Evolutionary conservation across 2,888 invertebrate species (phyloP).

Genomic region (Pteria penguin): DNA sequence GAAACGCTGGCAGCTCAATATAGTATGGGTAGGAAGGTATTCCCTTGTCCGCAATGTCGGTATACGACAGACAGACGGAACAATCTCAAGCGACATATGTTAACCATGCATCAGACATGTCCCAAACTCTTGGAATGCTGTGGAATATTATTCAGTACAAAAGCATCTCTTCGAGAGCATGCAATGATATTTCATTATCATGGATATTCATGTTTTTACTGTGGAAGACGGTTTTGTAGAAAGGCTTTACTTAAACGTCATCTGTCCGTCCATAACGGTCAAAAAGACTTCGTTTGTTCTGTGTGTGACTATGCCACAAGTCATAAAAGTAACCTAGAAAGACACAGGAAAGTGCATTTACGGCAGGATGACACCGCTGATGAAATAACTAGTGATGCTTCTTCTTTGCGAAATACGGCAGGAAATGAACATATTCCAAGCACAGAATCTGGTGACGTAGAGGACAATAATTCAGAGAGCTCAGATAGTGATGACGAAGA

Average conservation of each 20-base stretch:
- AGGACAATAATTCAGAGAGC: constrained; percentile 41
- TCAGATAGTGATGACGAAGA: constrained; percentile 59
- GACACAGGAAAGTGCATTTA: constrained; percentile 79
- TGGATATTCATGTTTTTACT: constrained; percentile 80
- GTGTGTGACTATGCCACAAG: constrained; percentile 81
- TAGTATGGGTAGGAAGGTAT: constrained; percentile 66
- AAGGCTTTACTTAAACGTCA: constrained; percentile 81
- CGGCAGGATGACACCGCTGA: constrained; percentile 63
- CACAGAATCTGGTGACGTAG: constrained; percentile 16
- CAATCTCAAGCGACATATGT: constrained; percentile 80
- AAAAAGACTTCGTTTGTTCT: constrained; percentile 80
- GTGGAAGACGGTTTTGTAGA: constrained; percentile 80
- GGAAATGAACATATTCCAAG: constrained; percentile 32
- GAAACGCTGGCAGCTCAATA: constrained; percentile 26
- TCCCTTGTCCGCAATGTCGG: constrained; percentile 77
- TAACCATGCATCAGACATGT: constrained; percentile 80
- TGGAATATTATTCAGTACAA: constrained; percentile 79
- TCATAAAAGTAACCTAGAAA: constrained; percentile 81
- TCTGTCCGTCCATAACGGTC: constrained; percentile 81
- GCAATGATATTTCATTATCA: constrained; percentile 79
- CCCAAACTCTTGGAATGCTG: constrained; percentile 79
- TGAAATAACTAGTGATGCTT: constrained; percentile 35
- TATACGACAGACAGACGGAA: constrained; percentile 80
- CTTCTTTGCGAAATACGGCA: constrained; percentile 17
- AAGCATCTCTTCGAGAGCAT: constrained; percentile 80